Evolutionary conservation across 1,140 invertebrate species (phyloP), one percentile per base, ranked within the genome.

Genomic region (Ceratitis capitata): DNA sequence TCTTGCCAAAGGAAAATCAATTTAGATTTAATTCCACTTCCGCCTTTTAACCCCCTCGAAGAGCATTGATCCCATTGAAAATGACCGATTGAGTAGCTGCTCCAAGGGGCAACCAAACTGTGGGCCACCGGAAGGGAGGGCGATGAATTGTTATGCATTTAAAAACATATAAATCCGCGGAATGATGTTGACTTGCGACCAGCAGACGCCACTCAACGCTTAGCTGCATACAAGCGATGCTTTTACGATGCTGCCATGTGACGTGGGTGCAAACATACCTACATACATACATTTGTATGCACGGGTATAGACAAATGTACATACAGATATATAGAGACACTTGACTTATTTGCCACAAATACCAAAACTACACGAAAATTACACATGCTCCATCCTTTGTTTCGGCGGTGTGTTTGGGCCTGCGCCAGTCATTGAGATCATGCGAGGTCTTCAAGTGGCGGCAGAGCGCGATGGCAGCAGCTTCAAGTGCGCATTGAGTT

Each of bases 181-280:
- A 23, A 78, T 78, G 45, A 47, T 26, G 39, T 45, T 78, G 69
- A 45, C 69, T 78, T 78, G 39, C 69, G 69, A 78, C 69, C 69
- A 78, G 69, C 69, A 78, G 69, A 78, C 69, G 69, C 69, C 69
- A 78, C 69, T 78, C 69, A 47, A 78, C 69, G 69, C 69, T n/a
- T n/a, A n/a, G n/a, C n/a, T n/a, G 35, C 16, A 23, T n/a, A 16
- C 69, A 45, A 78, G 69, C 69, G n/a, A n/a, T n/a, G 35, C 35
- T 78, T 78, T 78, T 78, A 78, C 69, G 69, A 78, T 78, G n/a
- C 69, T 45, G 39, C 69, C 69, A 78, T 45, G 26, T 78, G 69
- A 78, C 69, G 69, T 10, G n/a, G n/a, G n/a, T n/a, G n/a, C n/a
- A n/a, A n/a, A n/a, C n/a, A n/a, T n/a, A n/a, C n/a, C n/a, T n/a